Evolutionary conservation across 1,140 invertebrate genomes (phyloP).

Genomic region (Geopemphigus sp.): DNA sequence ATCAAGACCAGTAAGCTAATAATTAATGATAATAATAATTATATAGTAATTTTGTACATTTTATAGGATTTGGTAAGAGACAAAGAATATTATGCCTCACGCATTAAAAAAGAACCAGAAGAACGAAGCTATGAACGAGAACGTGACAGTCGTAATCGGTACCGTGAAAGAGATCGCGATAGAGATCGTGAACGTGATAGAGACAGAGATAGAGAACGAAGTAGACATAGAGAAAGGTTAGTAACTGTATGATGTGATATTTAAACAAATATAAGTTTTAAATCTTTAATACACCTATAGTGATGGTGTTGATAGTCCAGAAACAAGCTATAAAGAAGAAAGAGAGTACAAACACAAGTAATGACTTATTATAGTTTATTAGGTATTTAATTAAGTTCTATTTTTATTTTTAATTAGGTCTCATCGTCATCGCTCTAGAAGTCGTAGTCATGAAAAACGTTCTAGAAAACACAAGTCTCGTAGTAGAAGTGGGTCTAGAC

Average conservation of each 20-base stretch:
- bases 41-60: neutral
- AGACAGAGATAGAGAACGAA: slow-evolving; percentile 48
- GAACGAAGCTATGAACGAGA: slow-evolving; percentile 51
- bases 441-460: slow-evolving; percentile 52
- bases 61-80: slow-evolving; percentile 35
- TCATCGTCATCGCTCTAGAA: slow-evolving; percentile 53
- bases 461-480: slow-evolving; percentile 54
- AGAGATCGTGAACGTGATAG: slow-evolving; percentile 50
- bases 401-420: slow-evolving; percentile 42
- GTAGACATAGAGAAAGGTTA: slow-evolving; percentile 51
- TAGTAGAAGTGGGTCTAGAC: slow-evolving; percentile 53
- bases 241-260: neutral
- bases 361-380: slow-evolving; percentile 11
- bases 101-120: slow-evolving; percentile 50
- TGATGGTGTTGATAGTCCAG: slow-evolving; percentile 42
- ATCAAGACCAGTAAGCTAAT: slow-evolving; percentile 24
- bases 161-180: slow-evolving; percentile 51
- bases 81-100: slow-evolving; percentile 40
- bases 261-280: neutral
- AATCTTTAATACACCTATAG: neutral
- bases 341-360: slow-evolving; percentile 46
- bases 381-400: neutral
- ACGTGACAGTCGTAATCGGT: slow-evolving; percentile 46
- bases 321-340: slow-evolving; percentile 47
- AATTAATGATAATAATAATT: too few species aligned